Conservation (phyloP, 2,888 invertebrate genomes). For the Lasioglossum zephyrum region DNA sequence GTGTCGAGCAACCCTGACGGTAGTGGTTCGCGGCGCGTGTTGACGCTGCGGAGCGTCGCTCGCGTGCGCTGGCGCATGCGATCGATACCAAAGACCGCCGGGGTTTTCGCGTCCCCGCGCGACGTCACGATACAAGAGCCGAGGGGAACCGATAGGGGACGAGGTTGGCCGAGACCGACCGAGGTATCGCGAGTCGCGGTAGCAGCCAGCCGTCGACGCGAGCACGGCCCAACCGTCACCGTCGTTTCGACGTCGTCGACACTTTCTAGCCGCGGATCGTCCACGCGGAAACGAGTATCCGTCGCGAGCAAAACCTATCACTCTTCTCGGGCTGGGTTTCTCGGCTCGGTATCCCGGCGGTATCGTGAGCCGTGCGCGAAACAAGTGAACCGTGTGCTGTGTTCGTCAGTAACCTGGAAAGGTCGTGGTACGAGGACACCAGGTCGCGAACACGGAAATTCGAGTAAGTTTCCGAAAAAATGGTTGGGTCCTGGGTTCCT, state of each 20-base stretch:
- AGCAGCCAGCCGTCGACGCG: slow-evolving; percentile 75
- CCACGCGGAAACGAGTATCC: slow-evolving; percentile 58
- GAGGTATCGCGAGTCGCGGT: slow-evolving; percentile 70
- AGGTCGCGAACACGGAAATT: slow-evolving; percentile 24
- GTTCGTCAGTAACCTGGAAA: slow-evolving; percentile 47
- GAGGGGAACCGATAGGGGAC: slow-evolving; percentile 68
- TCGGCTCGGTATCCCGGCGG: slow-evolving; percentile 23
- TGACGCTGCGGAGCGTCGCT: slow-evolving; percentile 85
- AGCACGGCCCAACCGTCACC: slow-evolving; percentile 75
- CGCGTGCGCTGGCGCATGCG: slow-evolving; percentile 85
- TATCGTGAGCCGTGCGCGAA: slow-evolving; percentile 55
- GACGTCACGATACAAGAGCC: slow-evolving; percentile 74
- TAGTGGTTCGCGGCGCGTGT: slow-evolving; percentile 55
- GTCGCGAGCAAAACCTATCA: slow-evolving; percentile 30
- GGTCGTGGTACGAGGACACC: slow-evolving; percentile 34
- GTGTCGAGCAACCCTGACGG: slow-evolving; percentile 83
- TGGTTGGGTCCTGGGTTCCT: not conserved
- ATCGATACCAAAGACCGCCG: slow-evolving; percentile 80
- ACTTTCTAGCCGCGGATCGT: slow-evolving; percentile 66
- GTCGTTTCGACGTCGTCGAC: slow-evolving; percentile 79
- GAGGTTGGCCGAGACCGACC: slow-evolving; percentile 69
- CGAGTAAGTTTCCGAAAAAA: slow-evolving; percentile 54
- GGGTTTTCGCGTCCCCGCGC: slow-evolving; percentile 69
- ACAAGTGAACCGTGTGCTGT: slow-evolving; percentile 63
- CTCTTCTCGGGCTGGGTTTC: not conserved